Evolutionary conservation across 2,797 vertebrate genomes (phyloP), one percentile per base, ranked within the genome.

Genomic region (Typhlichthys subterraneus): DNA sequence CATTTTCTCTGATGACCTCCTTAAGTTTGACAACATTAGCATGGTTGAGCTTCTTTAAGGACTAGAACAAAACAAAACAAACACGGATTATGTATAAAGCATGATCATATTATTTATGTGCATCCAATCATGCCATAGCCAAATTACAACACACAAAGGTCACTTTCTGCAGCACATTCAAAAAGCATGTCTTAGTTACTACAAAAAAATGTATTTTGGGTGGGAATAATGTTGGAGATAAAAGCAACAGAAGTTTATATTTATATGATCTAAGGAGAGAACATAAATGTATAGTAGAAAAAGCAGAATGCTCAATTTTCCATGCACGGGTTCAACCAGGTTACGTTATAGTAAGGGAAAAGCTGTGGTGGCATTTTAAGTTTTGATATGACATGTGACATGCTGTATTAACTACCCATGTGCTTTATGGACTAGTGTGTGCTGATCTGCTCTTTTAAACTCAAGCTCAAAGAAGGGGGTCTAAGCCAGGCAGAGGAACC

Each of bases 1-100:
- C 96, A 72, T 98, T 99, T 92, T 99, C 98, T 87, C 97, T 87
- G 83, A 99, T 97, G 3, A 99, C 97, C 91, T 99, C 98, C 88
- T 99, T 99, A 31, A 99, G 83, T 86, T 99, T 99, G 85, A 99
- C 95, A 67, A 99, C 94, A 65, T 99, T 99, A 15, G 96, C 96
- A 78, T 99, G 98, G 90, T 96, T 98, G 68, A 99, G 94, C 83
- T 99, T 99, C 93, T 98, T 98, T 84, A 99, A 90, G 71, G 98
- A 99, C 98, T 99, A 88, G 10, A 92, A 81, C 48, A 73, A 72
- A 7, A 62, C 67, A 75, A 23, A 11, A 53, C 70, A 1, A 73
- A 23, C 42, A 55, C 0, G 53, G n/a, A 33, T 23, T 49, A 23
- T 73, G 11, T 10, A 45, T 57, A 68, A 58, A 45, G 53, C 52